phyloP scores from a whole-genome alignment of 2,113 vertebrate genomes.

The Hylia prasina region DNA sequence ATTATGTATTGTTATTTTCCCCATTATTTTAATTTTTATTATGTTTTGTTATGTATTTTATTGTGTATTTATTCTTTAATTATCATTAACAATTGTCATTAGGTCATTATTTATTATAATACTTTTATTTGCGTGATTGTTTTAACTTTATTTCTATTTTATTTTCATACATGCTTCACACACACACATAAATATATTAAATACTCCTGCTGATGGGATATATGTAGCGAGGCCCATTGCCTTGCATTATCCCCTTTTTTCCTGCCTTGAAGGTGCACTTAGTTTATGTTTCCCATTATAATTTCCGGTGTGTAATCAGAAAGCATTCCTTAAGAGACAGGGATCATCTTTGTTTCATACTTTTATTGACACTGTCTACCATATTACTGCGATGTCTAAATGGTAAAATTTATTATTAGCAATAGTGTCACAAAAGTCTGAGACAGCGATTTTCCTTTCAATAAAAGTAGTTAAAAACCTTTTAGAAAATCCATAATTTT shows the following conservation, averaged over 20 bases:
- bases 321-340: slow-evolving; percentile 72
- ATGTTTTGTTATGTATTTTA: rapidly evolving
- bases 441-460: slow-evolving; percentile 87
- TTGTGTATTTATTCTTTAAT: not conserved
- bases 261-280: slow-evolving; percentile 42
- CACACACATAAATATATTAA: not conserved
- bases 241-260: not conserved
- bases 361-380: slow-evolving; percentile 82
- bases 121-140: not conserved
- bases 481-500: slow-evolving; percentile 90
- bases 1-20: not conserved
- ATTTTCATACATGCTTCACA: not conserved
- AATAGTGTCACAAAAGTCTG: slow-evolving; percentile 84
- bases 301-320: slow-evolving; percentile 76
- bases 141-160: not conserved
- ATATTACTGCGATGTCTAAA: slow-evolving; percentile 76
- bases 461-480: slow-evolving; percentile 89
- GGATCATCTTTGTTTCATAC: slow-evolving; percentile 75
- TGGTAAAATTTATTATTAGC: slow-evolving; percentile 84
- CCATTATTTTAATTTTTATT: not conserved
- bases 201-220: not conserved
- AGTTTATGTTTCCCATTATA: slow-evolving; percentile 56
- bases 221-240: not conserved
- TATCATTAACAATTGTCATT: not conserved
- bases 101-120: not conserved